phyloP scores from a whole-genome alignment of 1,140 invertebrate species.

The Cryptotermes secundus region DNA sequence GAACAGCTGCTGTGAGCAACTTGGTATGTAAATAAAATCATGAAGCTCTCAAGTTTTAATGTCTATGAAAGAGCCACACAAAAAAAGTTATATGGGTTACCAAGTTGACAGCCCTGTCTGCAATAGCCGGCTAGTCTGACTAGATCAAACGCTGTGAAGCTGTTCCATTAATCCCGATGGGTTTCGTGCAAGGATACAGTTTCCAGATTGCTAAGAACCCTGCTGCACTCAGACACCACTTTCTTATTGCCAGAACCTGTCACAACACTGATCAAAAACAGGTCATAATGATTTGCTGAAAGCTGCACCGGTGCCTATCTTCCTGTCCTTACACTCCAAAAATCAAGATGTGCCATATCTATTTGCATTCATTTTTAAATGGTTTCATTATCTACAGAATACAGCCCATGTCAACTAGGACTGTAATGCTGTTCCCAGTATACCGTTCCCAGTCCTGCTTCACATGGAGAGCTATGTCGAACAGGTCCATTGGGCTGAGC shows the following conservation, averaged over 20 bases:
- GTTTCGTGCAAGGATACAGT: neutral
- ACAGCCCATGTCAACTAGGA: conserved; percentile 28
- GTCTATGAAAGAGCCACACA: no score
- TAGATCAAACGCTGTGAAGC: neutral
- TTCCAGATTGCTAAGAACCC: neutral
- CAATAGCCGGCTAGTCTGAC: neutral
- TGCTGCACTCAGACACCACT: neutral
- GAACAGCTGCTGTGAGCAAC: no score
- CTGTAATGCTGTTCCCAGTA: conserved; percentile 33
- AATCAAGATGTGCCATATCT: neutral
- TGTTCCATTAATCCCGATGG: neutral
- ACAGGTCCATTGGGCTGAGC: conserved; percentile 35
- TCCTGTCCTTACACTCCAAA: neutral
- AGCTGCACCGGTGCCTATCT: neutral
- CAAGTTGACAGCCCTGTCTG: neutral
- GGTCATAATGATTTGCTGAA: neutral
- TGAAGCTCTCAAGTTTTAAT: no score
- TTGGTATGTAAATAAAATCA: no score
- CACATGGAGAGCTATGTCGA: conserved; percentile 32
- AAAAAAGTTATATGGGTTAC: neutral
- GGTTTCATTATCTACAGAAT: neutral
- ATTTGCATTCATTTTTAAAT: neutral
- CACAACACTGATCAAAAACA: neutral
- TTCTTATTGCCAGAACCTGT: neutral
- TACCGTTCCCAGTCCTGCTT: conserved; percentile 11